A percentile compares a stretch with the other conserved stretches of the same genome.
Conservation (phyloP, 2,797 vertebrate species). For the Hippocampus kuda region DNA sequence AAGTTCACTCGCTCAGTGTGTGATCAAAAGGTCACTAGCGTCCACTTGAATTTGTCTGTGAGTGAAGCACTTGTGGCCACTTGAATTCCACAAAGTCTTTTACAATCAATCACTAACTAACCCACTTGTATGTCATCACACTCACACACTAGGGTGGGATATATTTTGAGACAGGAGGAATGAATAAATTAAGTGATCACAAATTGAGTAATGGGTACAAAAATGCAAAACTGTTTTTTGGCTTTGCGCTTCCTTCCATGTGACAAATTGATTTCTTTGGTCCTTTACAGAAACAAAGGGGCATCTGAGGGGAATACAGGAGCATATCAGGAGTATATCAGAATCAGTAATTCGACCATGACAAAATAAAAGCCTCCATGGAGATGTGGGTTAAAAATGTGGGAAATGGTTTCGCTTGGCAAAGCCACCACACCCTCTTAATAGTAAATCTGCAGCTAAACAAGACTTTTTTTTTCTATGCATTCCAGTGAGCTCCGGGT, state of each 20-base stretch:
- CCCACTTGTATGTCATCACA: constrained; percentile 11
- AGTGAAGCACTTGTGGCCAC: background rate
- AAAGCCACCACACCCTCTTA: constrained; percentile 32
- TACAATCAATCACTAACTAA: constrained; percentile 18
- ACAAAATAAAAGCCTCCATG: constrained; percentile 19
- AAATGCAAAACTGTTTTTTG: background rate
- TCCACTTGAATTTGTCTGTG: background rate
- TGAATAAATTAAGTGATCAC: background rate
- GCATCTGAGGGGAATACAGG: background rate
- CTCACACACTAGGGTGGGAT: constrained; percentile 13
- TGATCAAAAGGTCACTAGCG: background rate
- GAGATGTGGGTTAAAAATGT: constrained; percentile 29
- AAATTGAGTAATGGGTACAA: background rate
- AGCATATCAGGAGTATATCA: constrained; percentile 6
- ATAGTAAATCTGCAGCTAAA: constrained; percentile 25
- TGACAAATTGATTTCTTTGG: background rate
- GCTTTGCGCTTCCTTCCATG: background rate
- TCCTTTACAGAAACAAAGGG: background rate
- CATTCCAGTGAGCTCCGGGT: constrained; percentile 16
- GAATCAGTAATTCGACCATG: constrained; percentile 17
- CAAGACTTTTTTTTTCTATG: constrained; percentile 15
- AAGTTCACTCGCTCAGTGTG: background rate
- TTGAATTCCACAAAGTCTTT: background rate
- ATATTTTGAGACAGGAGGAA: constrained; percentile 2
- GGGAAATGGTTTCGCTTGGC: constrained; percentile 2